Evolutionary conservation across 2,888 invertebrate genomes (phyloP).

Genomic region (Balanococcus diminutus): DNA sequence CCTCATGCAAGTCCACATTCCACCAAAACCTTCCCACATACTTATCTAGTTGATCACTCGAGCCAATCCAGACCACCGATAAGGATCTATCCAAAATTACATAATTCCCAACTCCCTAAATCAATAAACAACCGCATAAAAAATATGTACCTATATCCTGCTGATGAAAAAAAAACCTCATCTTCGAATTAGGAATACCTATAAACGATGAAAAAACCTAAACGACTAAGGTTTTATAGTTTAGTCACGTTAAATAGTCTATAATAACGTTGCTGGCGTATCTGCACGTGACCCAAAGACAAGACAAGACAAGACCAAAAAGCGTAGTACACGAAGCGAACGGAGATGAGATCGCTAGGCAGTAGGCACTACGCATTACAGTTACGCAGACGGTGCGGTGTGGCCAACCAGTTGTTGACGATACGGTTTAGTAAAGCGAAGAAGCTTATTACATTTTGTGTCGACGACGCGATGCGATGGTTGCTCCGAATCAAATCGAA

Average conservation of each 20-base stretch:
- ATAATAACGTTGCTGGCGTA: slow-evolving; percentile 22
- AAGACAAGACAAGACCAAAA: too few relatives aligned
- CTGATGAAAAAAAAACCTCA: not conserved
- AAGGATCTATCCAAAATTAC: not conserved
- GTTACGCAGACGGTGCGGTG: not conserved
- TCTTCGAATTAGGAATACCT: not conserved
- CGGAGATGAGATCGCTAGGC: not conserved
- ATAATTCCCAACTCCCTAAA: not conserved
- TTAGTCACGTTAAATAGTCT: slow-evolving; percentile 41
- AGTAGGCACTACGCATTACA: slow-evolving; percentile 33
- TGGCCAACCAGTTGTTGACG: slow-evolving; percentile 19
- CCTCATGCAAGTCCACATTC: too few relatives aligned
- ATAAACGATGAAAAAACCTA: slow-evolving; percentile 2
- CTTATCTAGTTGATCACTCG: too few relatives aligned
- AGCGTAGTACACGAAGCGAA: not conserved
- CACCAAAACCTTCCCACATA: too few relatives aligned
- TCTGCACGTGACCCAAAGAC: slow-evolving; percentile 50
- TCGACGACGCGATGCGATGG: not conserved
- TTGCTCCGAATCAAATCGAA: slow-evolving; percentile 49
- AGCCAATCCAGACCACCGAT: too few relatives aligned
- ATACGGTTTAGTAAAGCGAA: slow-evolving; percentile 51
- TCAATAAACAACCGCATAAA: not conserved
- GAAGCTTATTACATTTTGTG: slow-evolving; percentile 51
- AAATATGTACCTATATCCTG: not conserved
- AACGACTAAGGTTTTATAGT: slow-evolving; percentile 39